Conservation (phyloP, 2,888 invertebrate species). For the Lithophane ornitopus region DNA sequence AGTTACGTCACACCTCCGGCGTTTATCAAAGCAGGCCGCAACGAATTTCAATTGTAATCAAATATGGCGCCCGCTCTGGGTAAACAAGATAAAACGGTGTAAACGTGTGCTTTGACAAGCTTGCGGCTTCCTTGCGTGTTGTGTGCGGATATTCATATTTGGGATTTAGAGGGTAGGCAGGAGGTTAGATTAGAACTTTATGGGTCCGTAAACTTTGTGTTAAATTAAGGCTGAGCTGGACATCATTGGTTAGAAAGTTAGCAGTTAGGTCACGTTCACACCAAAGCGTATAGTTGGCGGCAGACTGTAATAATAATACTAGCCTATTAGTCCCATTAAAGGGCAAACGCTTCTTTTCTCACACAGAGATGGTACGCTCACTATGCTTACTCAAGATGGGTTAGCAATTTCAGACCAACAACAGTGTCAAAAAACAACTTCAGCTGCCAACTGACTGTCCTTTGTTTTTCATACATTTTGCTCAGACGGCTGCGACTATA, state of each 20-base stretch:
- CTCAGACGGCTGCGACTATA: neutral
- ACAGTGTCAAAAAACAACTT: neutral
- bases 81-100: constrained; percentile 87
- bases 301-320: neutral
- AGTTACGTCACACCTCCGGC: constrained; percentile 45
- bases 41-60: constrained; percentile 86
- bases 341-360: neutral
- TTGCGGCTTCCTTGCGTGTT: constrained; percentile 64
- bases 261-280: neutral
- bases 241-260: neutral
- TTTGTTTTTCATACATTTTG: neutral
- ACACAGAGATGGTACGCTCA: neutral
- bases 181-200: constrained; percentile 8
- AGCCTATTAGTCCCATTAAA: neutral
- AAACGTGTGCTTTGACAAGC: constrained; percentile 82
- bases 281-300: neutral
- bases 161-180: constrained; percentile 13
- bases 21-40: constrained; percentile 64
- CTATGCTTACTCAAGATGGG: neutral
- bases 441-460: neutral
- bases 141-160: constrained; percentile 18
- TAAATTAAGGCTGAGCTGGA: neutral
- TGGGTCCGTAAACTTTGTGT: neutral
- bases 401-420: neutral
- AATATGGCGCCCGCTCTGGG: constrained; percentile 82